Base-by-base conservation (phyloP, 2,888 invertebrate species). In the Drosophila percnosoma region DNA sequence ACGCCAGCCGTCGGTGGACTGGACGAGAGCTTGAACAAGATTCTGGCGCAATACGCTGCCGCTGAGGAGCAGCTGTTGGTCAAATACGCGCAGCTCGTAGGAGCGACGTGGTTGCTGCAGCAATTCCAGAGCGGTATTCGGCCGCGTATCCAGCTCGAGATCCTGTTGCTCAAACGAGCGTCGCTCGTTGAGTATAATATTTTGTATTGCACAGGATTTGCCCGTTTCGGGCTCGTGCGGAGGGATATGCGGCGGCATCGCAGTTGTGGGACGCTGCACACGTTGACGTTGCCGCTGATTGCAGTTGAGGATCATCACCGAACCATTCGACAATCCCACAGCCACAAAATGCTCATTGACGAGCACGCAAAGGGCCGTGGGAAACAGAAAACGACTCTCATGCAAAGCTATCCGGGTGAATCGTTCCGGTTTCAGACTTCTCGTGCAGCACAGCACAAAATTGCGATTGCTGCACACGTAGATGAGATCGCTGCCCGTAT, bases 151-250 rank as follows among this genome's bases (percentile, higher is more conserved):
- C 21, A 55, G 53, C 34, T 57, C 68, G 53, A 63, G 15, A 31
- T 73, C 51, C 45, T 63, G 66, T 7, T 75, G 71, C 13, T 86
- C 83, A 27, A 83, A 80, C 2, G 87, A 78, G 34, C 83, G 87
- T 15, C 93, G 84, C 59, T 93, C 93, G 61, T 90, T 92, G 13
- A 91, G 87, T 54, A 93, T 91, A 11, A 93, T 92, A 67, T 93
- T 93, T 74, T 93, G 93, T 70, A 93, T 93, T 49, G 92, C 91
- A 76, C 93, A 93, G 0, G 93, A 93, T 82, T 93, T 93, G 24
- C 92, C 92, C 6, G 86, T 89, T 21, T 91, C 87, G 0, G 68
- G 68, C 45, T 75, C 79, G 1, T 63, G 73, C 0, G 59, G 38
- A 42, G 75, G 27, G 0, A 55, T 54, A 11, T 68, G 5, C 11